Conservation (phyloP, 2,113 vertebrate genomes). For the Cheirogaleus medius region DNA sequence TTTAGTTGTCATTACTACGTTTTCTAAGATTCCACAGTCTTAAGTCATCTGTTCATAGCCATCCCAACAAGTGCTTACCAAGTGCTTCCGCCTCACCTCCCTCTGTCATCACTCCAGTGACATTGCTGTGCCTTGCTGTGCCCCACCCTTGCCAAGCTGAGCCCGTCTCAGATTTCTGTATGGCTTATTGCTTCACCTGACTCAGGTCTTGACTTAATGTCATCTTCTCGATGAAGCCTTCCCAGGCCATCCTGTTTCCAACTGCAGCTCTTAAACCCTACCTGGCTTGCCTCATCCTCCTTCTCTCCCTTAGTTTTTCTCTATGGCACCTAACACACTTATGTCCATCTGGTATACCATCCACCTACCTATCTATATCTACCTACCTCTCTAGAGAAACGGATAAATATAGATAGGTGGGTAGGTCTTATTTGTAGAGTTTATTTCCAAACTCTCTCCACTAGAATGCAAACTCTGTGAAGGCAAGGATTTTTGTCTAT, state of each 20-base stretch:
- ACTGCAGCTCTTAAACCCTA: neutral
- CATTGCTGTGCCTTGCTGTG: fast-evolving
- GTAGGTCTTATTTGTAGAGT: neutral
- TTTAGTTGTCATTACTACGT: neutral
- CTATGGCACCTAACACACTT: fast-evolving
- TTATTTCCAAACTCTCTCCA: neutral
- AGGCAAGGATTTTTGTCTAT: neutral
- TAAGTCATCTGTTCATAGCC: neutral
- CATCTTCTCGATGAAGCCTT: neutral
- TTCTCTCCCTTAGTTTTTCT: neutral
- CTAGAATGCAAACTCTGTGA: neutral
- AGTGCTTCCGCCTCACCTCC: neutral
- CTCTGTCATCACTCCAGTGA: too few relatives aligned
- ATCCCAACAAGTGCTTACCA: neutral
- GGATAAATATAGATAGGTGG: neutral
- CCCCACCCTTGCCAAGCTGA: neutral
- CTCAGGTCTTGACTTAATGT: neutral
- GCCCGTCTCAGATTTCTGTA: neutral
- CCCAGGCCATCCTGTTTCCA: neutral
- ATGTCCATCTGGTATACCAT: neutral
- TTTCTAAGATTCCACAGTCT: neutral
- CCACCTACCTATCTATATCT: neutral
- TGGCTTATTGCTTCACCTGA: neutral
- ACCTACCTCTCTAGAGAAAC: neutral
- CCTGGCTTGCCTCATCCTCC: neutral